A percentile compares a stretch with the other conserved stretches of the same genome.
Conservation (phyloP, 2,888 invertebrate species). For the Dorcus parallelipipedus region DNA sequence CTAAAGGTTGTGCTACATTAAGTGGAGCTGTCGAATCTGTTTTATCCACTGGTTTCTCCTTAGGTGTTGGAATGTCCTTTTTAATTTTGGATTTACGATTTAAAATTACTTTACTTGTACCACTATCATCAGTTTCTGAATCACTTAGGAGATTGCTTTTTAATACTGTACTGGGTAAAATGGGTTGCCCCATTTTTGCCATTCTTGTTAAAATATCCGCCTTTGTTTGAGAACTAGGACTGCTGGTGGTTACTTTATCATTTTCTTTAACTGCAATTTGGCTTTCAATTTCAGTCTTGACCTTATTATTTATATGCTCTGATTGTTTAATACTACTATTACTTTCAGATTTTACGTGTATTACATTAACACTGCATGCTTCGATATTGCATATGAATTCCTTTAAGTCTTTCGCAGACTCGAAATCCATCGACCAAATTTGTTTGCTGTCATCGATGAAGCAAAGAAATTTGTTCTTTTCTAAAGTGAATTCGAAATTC, state of each 20-base stretch:
- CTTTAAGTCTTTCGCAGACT: constrained; percentile 29
- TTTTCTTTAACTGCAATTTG: constrained; percentile 13
- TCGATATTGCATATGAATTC: constrained; percentile 29
- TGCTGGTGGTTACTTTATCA: constrained; percentile 24
- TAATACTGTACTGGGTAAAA: constrained; percentile 37
- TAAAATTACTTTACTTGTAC: constrained; percentile 17
- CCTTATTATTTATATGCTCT: not conserved
- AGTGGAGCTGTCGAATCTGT: too few relatives aligned
- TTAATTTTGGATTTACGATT: constrained; percentile 18
- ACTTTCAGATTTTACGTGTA: not conserved
- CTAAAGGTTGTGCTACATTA: too few relatives aligned
- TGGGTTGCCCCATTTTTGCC: constrained; percentile 57
- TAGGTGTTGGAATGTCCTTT: constrained; percentile 21
- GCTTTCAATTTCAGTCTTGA: not conserved
- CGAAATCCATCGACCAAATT: constrained; percentile 41
- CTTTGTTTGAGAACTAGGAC: constrained; percentile 36
- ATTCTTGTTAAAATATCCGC: constrained; percentile 55
- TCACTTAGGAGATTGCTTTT: constrained; percentile 24
- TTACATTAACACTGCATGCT: not conserved
- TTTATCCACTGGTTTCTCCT: not conserved
- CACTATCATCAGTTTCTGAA: constrained; percentile 26
- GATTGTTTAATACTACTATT: not conserved
- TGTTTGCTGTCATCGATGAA: constrained; percentile 38
- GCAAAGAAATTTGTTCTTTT: constrained; percentile 35
- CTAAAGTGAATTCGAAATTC: constrained; percentile 29